phyloP scores from a whole-genome alignment of 1,140 invertebrate genomes.

The Potamilus streckersoni region DNA sequence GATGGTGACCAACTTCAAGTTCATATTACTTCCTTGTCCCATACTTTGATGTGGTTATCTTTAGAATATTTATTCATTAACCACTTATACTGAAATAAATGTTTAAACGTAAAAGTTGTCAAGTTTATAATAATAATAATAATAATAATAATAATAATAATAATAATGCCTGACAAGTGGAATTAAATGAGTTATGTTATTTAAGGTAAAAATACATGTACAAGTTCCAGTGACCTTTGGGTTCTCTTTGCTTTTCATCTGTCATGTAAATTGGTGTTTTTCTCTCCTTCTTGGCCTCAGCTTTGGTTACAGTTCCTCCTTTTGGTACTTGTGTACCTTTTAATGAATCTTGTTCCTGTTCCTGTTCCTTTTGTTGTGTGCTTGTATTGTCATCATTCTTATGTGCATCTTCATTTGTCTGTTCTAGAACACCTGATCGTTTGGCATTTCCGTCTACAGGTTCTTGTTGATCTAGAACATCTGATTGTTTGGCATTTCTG shows the following conservation, averaged over 20 bases:
- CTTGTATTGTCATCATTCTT: neutral
- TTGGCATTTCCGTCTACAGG: neutral
- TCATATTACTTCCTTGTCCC: too few species aligned
- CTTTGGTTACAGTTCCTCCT: neutral
- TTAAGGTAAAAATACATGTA: neutral
- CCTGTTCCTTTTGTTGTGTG: neutral
- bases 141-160: too few species aligned
- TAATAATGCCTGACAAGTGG: too few species aligned
- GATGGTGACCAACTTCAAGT: too few species aligned
- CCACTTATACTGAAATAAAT: too few species aligned
- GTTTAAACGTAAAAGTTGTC: too few species aligned
- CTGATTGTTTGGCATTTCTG: neutral
- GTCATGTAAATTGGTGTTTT: slow-evolving; percentile 1
- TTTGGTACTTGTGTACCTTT: slow-evolving; percentile 1
- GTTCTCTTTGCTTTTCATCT: slow-evolving; percentile 24
- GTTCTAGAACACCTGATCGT: neutral
- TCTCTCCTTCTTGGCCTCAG: slow-evolving; percentile 4
- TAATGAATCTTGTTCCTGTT: neutral
- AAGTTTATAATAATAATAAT: too few species aligned
- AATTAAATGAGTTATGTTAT: neutral
- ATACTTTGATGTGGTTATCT: too few species aligned
- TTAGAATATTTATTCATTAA: too few species aligned
- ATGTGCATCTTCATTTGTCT: slow-evolving; percentile 3
- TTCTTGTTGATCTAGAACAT: slow-evolving; percentile 4
- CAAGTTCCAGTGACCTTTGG: slow-evolving; percentile 31